A percentile compares a stretch with the other conserved stretches of the same genome.
phyloP scores from a whole-genome alignment of 1,140 invertebrate genomes.

The Globodera ellingtonae region DNA sequence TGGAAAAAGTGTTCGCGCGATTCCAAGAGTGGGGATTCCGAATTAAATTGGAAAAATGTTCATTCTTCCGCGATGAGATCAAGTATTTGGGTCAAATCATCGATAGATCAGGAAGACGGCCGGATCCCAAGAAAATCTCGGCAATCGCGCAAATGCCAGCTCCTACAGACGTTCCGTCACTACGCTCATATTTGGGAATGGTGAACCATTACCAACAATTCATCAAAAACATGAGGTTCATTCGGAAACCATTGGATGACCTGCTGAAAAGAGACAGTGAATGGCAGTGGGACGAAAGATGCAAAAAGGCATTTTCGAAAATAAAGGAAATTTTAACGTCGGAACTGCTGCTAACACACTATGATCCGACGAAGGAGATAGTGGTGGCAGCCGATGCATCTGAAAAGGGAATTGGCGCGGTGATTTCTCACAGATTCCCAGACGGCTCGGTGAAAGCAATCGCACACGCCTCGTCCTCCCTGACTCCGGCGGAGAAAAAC shows the following conservation, averaged over 20 bases:
- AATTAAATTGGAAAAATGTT: neutral
- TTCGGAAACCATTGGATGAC: constrained; percentile 24
- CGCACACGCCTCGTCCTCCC: too few species aligned
- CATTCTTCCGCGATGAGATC: constrained; percentile 68
- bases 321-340: too few species aligned
- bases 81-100: constrained; percentile 48
- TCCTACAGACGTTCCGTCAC: neutral
- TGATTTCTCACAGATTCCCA: too few species aligned
- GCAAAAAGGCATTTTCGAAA: too few species aligned
- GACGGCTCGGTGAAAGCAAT: too few species aligned
- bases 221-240: neutral
- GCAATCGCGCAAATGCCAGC: neutral
- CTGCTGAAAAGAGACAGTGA: too few species aligned
- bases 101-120: neutral
- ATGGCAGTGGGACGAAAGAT: too few species aligned
- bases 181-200: constrained; percentile 14
- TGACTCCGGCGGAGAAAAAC: constrained; percentile 44
- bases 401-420: too few species aligned
- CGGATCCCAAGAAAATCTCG: neutral
- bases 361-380: too few species aligned
- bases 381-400: too few species aligned
- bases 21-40: neutral
- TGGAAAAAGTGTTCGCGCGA: constrained; percentile 46
- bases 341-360: too few species aligned
- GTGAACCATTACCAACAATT: constrained; percentile 26